Base-by-base conservation (phyloP, 1,140 invertebrate genomes). In the Batillaria attramentaria region DNA sequence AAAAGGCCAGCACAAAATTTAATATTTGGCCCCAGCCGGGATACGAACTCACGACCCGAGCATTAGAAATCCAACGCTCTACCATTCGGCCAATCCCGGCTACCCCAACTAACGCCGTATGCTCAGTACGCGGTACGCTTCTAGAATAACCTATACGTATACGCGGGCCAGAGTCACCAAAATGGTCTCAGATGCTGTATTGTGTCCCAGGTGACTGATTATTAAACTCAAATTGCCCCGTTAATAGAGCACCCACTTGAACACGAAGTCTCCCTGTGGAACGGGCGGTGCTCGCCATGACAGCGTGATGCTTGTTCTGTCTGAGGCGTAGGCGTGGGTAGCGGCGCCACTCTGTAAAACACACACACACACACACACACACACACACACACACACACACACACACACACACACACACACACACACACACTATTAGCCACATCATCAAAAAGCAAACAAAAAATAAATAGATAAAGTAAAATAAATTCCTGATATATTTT, bases 331-430 rank as follows among this genome's bases (percentile, higher is more conserved):
- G 24, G 10, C 24, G 46, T 50, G 46, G 10, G 46, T 50, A 24
- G 24, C 24, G 46, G 46, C 46, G 10, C 46, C 46, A 24, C 46
- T 50, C 46, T 50, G 46, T 50, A 10, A 50, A 10, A 50, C 46
- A 50, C 46, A 50, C 46, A 50, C 46, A 50, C 46, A 50, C 46
- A 50, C 46, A 50, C 46, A 50, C 46, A 50, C 46, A 50, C 46
- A 50, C 46, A 24, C 24, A 50, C 24, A 24, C 24, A 50, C 24
- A 24, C 24, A 50, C 24, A 50, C 24, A 50, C 24, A 50, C 24
- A 24, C 24, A 50, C 46, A 50, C 46, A 50, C 10, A 50, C 24
- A 50, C 46, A 50, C 46, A 24, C 24, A 50, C 10, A 50, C 24
- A 24, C 46, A 50, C 20, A 28, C 20, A 35, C 20, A 28, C 8